Conservation (phyloP, 1,140 invertebrate species). For the Drosophila cardini region DNA sequence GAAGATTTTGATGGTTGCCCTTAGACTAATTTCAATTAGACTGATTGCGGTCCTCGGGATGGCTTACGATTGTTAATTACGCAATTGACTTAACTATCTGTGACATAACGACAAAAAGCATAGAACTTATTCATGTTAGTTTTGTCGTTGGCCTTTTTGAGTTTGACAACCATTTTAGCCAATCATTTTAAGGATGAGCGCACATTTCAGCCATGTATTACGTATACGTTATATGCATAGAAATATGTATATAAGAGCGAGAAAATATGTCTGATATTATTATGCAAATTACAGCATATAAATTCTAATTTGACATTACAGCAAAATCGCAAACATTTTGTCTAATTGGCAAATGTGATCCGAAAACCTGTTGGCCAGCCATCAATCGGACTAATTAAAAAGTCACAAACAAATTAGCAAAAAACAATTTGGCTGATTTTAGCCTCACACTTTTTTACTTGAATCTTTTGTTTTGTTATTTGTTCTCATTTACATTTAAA, state of each 20-base stretch:
- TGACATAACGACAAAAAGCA: conserved; percentile 35
- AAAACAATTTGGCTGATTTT: not conserved
- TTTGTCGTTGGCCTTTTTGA: conserved; percentile 24
- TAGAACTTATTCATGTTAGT: conserved; percentile 9
- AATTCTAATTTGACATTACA: conserved; percentile 4
- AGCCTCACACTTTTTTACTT: not conserved
- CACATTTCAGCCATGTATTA: not conserved
- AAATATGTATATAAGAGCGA: not conserved
- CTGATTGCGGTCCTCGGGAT: conserved; percentile 12
- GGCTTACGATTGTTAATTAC: conserved; percentile 70
- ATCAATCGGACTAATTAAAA: conserved; percentile 33
- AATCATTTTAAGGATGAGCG: conserved; percentile 12
- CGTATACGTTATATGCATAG: conserved; percentile 6
- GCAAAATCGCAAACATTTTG: conserved; percentile 1
- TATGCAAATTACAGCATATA: conserved; percentile 27
- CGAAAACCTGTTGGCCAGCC: conserved; percentile 17
- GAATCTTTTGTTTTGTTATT: conserved; percentile 26
- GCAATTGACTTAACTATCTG: conserved; percentile 74
- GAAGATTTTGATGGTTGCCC: conserved; percentile 24
- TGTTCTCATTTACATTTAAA: conserved; percentile 67
- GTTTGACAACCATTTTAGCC: conserved; percentile 18
- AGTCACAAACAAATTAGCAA: conserved; percentile 29
- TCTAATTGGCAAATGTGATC: not conserved
- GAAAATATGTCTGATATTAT: conserved; percentile 39
- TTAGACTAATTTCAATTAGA: conserved; percentile 53